phyloP scores from a whole-genome alignment of 2,113 vertebrate genomes.

The Gymnobelideus leadbeateri region DNA sequence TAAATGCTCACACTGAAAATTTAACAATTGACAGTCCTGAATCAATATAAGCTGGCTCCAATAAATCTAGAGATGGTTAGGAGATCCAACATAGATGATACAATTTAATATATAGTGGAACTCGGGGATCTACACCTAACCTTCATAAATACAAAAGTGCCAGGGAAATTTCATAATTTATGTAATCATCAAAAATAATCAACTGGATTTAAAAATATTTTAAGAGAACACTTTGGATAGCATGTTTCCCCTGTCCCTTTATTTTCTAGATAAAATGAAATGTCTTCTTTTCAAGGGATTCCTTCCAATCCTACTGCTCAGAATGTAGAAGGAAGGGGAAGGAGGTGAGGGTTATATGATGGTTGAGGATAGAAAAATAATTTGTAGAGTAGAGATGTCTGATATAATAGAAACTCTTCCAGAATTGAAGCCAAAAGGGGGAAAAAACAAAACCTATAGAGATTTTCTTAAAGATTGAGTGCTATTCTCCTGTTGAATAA shows the following conservation, averaged over 20 bases:
- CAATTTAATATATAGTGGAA: not conserved
- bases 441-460: not conserved
- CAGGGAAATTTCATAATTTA: not conserved
- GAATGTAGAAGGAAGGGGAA: not conserved
- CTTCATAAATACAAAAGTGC: not conserved
- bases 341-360: not conserved
- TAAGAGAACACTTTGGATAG: not conserved
- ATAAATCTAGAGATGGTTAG: not conserved
- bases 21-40: not conserved
- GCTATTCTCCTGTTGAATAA: not conserved
- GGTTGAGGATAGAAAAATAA: not conserved
- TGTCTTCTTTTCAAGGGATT: not conserved
- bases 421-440: not conserved
- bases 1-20: not conserved
- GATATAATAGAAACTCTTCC: not conserved
- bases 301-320: not conserved
- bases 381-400: not conserved
- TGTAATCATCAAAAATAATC: not conserved
- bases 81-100: not conserved
- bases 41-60: not conserved
- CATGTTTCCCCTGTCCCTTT: not conserved
- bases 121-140: not conserved
- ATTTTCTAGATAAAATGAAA: not conserved
- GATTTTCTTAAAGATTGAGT: not conserved
- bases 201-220: not conserved